Evolutionary conservation across 1,140 invertebrate genomes (phyloP), one percentile per base, ranked within the genome.

Genomic region (Pseudomyrmex cubaensis): DNA sequence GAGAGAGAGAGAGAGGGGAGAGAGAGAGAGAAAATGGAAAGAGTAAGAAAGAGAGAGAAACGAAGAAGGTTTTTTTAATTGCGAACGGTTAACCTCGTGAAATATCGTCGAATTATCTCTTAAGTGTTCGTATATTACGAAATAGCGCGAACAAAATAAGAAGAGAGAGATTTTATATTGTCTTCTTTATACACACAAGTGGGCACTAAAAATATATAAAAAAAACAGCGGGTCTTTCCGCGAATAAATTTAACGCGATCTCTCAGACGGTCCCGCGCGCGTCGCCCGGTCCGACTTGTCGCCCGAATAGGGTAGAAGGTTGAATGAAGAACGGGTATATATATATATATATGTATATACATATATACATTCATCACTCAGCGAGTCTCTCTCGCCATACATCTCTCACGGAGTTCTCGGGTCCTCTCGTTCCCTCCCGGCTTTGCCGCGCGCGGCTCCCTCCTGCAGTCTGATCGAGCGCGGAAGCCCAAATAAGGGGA

Each of bases 401-500:
- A 91, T 74, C 84, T 90, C 84, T 35, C 35, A 35, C 62, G 83
- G 90, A 85, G 90, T 88, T 89, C 89, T 35, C 35, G 7, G 87
- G 89, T 87, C 90, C 89, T 92, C 87, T 85, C 83, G 66, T 67
- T 88, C 86, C 87, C 86, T 83, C 87, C 83, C 83, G 70, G 50
- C 35, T 57, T 22, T 13, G 59, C 57, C 67, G 25, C 20, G 54
- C 35, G 35, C 35, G 35, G 35, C 72, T 82, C 85, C 76, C 87
- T 76, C 85, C 73, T 70, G 74, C 67, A 84, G 35, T 54, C 87
- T 80, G 84, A 86, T 92, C 91, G 83, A 87, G 87, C 87, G 84
- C 90, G 92, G 90, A 93, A 93, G 92, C 88, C 92, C 92, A 93
- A 93, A 93, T 93, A 93, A 92, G 92, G 92, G 91, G 90, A 91